These are phyloP conservation scores for Copidosoma aretas DNA, from an alignment of 2,888 invertebrate genomes.

Conservation along the genomic window DNA sequence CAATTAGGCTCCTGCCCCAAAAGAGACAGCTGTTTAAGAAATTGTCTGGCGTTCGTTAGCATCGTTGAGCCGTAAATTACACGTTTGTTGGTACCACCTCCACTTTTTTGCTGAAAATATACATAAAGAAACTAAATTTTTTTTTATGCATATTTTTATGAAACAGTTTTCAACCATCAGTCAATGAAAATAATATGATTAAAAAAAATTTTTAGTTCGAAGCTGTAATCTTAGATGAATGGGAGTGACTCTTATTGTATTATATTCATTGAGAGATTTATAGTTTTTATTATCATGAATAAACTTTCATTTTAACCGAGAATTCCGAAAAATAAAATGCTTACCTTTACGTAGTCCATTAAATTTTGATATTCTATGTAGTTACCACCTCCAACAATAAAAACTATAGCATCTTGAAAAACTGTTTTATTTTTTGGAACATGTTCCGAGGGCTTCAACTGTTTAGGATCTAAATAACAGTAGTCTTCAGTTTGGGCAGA, in stretches of 20 bases:
- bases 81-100: conserved; percentile 74
- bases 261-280: conserved; percentile 3
- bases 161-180: too few relatives aligned
- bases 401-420: conserved; percentile 89
- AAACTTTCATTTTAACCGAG: conserved; percentile 9
- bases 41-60: conserved; percentile 90
- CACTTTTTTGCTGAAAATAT: conserved; percentile 73
- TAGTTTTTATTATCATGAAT: conserved; percentile 6
- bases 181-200: background rate
- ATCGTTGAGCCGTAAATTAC: conserved; percentile 96
- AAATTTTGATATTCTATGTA: conserved; percentile 99
- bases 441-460: conserved; percentile 76
- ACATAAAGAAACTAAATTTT: conserved; percentile 10
- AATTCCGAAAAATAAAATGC: conserved; percentile 25
- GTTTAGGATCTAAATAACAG: conserved; percentile 94
- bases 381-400: conserved; percentile 93
- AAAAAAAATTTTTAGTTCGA: background rate
- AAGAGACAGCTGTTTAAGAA: conserved; percentile 88
- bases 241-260: background rate
- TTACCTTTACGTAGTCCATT: conserved; percentile 88
- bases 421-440: conserved; percentile 70
- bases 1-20: conserved; percentile 75
- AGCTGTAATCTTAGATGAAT: background rate
- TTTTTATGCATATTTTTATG: too few relatives aligned
- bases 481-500: conserved; percentile 85